A percentile compares a stretch with the other conserved stretches of the same genome.
Conservation (phyloP, 2,113 vertebrate species). For the Aleadryas rufinucha region DNA sequence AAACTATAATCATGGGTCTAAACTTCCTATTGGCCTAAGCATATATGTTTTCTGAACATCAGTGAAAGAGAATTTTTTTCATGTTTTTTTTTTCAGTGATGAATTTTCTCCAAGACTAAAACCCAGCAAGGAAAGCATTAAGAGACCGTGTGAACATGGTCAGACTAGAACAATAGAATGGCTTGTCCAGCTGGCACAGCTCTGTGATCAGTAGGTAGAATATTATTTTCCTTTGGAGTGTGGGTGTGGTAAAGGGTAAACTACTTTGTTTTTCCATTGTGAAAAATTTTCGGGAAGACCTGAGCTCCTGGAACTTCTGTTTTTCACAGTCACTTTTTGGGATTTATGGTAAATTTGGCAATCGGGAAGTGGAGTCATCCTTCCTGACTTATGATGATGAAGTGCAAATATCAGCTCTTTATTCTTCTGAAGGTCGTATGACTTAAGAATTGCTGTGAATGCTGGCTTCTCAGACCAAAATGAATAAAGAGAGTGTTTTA, state of each 20-base stretch:
- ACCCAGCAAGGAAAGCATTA: background rate
- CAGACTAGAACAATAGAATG: background rate
- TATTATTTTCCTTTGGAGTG: constrained; percentile 18
- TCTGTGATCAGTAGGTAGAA: background rate
- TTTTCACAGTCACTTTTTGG: background rate
- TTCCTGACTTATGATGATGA: constrained; percentile 39
- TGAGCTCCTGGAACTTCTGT: background rate
- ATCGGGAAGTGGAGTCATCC: constrained; percentile 39
- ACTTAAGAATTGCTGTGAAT: constrained; percentile 11
- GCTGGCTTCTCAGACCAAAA: background rate
- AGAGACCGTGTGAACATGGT: no score
- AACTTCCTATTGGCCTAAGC: background rate
- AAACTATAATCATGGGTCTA: background rate
- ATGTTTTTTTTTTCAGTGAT: background rate
- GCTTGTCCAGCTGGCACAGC: background rate
- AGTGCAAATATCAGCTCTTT: constrained; percentile 52
- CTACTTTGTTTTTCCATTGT: constrained; percentile 7
- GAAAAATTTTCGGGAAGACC: constrained; percentile 32
- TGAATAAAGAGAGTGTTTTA: constrained; percentile 20
- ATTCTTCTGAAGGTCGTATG: background rate
- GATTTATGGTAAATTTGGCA: constrained; percentile 21
- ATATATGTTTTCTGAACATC: background rate
- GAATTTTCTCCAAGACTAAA: background rate
- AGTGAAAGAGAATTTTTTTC: background rate
- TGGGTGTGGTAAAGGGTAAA: background rate